Evolutionary conservation across 2,888 invertebrate species (phyloP).

Genomic region (Lycocerus yunnanus): DNA sequence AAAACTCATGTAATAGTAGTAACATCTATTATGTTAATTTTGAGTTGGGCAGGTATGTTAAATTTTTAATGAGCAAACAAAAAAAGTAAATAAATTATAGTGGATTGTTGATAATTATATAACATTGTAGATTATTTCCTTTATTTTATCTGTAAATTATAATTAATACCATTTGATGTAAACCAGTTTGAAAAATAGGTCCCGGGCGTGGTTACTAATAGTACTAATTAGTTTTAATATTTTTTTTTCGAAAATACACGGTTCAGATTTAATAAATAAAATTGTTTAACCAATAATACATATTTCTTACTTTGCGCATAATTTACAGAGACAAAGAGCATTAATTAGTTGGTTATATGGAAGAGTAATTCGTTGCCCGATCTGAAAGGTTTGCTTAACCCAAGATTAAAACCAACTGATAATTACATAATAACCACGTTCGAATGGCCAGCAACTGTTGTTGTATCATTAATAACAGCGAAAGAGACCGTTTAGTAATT

Average conservation of each 20-base stretch:
- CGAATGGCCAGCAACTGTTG: slow-evolving; percentile 54
- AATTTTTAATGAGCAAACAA: slow-evolving; percentile 10
- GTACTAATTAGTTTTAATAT: neutral
- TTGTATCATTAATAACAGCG: slow-evolving; percentile 56
- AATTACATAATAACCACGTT: slow-evolving; percentile 60
- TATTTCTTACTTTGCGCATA: slow-evolving; percentile 26
- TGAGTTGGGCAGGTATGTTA: neutral
- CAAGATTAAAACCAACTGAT: slow-evolving; percentile 60
- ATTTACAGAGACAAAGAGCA: slow-evolving; percentile 38
- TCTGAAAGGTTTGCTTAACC: slow-evolving; percentile 60
- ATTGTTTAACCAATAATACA: neutral
- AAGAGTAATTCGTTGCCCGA: slow-evolving; percentile 57
- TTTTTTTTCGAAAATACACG: neutral
- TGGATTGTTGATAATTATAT: neutral
- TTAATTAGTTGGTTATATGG: slow-evolving; percentile 39
- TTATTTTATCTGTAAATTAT: slow-evolving; percentile 3
- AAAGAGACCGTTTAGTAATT: slow-evolving; percentile 57
- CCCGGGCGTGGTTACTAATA: slow-evolving; percentile 1
- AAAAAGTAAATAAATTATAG: neutral
- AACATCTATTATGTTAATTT: neutral
- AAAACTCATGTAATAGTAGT: neutral
- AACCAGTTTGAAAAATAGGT: slow-evolving; percentile 4
- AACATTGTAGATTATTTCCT: neutral
- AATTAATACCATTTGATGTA: slow-evolving; percentile 2
- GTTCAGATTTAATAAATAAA: neutral